phyloP scores from a whole-genome alignment of 2,113 vertebrate species.

The Danio rerio region GRCz12tu NC_133195.1:7904501-7905000 shows the following conservation, averaged over 20 bases:
- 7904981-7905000: background rate
- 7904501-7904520: conserved; percentile 7
- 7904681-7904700: conserved; percentile 38
- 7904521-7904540: conserved; percentile 20
- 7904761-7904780: conserved; percentile 35
- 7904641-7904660: conserved; percentile 34
- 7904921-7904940: conserved; percentile 33
- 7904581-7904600: background rate
- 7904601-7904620: conserved; percentile 13
- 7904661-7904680: conserved; percentile 8
- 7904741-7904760: conserved; percentile 35
- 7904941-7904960: conserved; percentile 31
- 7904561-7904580: background rate
- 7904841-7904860: conserved; percentile 38
- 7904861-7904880: conserved; percentile 37
- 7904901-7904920: conserved; percentile 23
- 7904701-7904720: conserved; percentile 44
- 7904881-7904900: conserved; percentile 46
- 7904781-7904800: conserved; percentile 9
- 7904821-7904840: conserved; percentile 46
- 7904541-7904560: background rate
- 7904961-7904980: conserved; percentile 42
- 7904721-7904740: conserved; percentile 43
- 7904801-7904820: conserved; percentile 40
- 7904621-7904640: conserved; percentile 36